Evolutionary conservation across 2,113 vertebrate genomes (phyloP).

Genomic region (Vanacampus margaritifer): DNA sequence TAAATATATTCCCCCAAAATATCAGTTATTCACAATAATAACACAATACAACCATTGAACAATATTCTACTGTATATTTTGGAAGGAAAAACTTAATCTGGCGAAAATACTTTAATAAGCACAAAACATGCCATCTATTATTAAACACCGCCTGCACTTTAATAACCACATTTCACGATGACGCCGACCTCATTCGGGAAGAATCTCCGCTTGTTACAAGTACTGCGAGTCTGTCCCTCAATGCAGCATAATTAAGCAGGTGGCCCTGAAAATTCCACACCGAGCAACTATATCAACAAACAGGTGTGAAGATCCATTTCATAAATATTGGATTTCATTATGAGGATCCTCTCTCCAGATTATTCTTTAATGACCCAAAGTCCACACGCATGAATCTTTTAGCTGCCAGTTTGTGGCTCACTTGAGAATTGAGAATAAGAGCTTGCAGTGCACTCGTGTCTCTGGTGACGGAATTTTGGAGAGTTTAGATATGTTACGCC

Average conservation of each 20-base stretch:
- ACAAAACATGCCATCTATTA: too few relatives aligned
- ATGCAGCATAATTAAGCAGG: constrained; percentile 57
- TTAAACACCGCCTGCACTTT: too few relatives aligned
- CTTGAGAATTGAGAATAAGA: constrained; percentile 45
- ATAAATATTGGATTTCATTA: constrained; percentile 75
- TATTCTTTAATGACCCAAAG: constrained; percentile 75
- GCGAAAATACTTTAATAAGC: too few relatives aligned
- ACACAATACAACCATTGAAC: too few relatives aligned
- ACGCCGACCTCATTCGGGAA: background rate
- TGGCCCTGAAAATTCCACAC: constrained; percentile 45
- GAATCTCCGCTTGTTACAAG: background rate
- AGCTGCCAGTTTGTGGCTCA: constrained; percentile 47
- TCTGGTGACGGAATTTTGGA: background rate
- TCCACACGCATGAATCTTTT: constrained; percentile 75
- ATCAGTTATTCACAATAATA: too few relatives aligned
- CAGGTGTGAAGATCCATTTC: constrained; percentile 68
- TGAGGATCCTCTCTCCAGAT: constrained; percentile 63
- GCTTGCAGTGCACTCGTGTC: background rate
- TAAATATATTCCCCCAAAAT: too few relatives aligned
- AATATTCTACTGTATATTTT: too few relatives aligned
- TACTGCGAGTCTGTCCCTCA: constrained; percentile 1
- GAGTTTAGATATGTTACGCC: background rate
- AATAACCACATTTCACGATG: background rate
- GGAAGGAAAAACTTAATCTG: too few relatives aligned
- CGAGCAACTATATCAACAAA: constrained; percentile 53